Evolutionary conservation across 2,113 vertebrate genomes (phyloP).

Genomic region (Eidolon helvum): DNA sequence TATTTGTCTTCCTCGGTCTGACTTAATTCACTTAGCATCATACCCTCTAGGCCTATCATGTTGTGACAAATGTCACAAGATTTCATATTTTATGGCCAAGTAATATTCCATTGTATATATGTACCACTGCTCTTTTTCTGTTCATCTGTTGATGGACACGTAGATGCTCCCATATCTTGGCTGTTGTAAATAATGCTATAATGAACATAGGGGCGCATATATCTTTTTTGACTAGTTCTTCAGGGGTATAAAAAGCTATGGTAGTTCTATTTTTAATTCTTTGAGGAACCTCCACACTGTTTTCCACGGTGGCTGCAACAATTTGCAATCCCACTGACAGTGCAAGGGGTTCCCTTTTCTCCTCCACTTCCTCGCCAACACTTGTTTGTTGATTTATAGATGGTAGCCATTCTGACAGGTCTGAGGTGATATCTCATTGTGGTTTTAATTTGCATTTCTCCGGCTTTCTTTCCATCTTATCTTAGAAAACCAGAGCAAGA

Average conservation of each 20-base stretch:
- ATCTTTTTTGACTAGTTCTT: not conserved
- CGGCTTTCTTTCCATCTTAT: not conserved
- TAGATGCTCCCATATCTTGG: not conserved
- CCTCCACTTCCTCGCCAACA: no score
- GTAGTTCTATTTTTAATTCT: not conserved
- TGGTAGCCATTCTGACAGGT: no score
- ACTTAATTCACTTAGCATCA: not conserved
- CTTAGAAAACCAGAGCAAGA: not conserved
- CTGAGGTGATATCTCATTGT: not conserved
- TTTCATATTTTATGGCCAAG: not conserved
- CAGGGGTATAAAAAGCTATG: no score
- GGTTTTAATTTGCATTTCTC: not conserved
- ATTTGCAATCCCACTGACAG: not conserved
- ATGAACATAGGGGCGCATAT: not conserved
- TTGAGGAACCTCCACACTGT: not conserved
- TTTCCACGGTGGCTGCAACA: not conserved
- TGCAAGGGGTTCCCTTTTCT: not conserved
- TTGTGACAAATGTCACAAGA: not conserved
- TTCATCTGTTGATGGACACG: not conserved
- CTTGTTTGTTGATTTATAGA: no score
- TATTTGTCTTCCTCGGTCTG: not conserved
- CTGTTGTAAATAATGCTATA: not conserved
- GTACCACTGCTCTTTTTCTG: not conserved
- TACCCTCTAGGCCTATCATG: not conserved
- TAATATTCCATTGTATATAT: not conserved